Base-by-base conservation (phyloP, 1,140 invertebrate genomes). In the Bacillus rossius region DNA sequence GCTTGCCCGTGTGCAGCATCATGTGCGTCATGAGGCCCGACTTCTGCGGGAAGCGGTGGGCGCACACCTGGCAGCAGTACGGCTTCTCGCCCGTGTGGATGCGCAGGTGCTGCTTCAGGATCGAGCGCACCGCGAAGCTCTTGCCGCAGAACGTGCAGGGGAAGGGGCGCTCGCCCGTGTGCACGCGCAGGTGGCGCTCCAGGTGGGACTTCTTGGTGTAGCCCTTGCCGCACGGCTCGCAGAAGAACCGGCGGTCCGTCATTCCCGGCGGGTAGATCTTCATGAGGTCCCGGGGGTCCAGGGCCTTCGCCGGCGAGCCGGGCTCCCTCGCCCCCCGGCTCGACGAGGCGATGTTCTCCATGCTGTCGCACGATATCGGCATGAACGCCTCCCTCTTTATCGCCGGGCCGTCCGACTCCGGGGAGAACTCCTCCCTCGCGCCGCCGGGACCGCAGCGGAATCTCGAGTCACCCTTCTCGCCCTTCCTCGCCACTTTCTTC, bases 21-120 rank as follows among this genome's bases (percentile, higher is more conserved):
- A 78, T 77, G 68, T 81, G 79, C 22, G 77, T 79, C 65, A 77
- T 78, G 5, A 81, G 70, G 61, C 79, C 79, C 20, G 77, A 73
- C 60, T 80, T 80, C 66, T 81, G 80, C 1, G 76, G 73, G 64
- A 81, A 81, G 14, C 75, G 63, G 17, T 70, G 61, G 16, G 67
- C 63, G 68, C 77, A 79, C 60, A 72, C 68, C 10, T 64, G 57
- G 65, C 78, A 80, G 23, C 67, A 65, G 65, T 75, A 75, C 4
- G 75, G 74, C 41, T 71, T 72, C 56, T 77, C 73, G 14, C 75
- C 77, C 16, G 70, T 77, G 65, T 79, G 76, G 20, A 69, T 65
- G 34, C 69, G 58, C 61, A 54, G 60, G 59, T 71, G 77, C 71
- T 61, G 66, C 19, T 70, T 71, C 43, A 79, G 59, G 38, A 61